Evolutionary conservation across 1,140 invertebrate genomes (phyloP).

Genomic region (Nasonia giraulti): DNA sequence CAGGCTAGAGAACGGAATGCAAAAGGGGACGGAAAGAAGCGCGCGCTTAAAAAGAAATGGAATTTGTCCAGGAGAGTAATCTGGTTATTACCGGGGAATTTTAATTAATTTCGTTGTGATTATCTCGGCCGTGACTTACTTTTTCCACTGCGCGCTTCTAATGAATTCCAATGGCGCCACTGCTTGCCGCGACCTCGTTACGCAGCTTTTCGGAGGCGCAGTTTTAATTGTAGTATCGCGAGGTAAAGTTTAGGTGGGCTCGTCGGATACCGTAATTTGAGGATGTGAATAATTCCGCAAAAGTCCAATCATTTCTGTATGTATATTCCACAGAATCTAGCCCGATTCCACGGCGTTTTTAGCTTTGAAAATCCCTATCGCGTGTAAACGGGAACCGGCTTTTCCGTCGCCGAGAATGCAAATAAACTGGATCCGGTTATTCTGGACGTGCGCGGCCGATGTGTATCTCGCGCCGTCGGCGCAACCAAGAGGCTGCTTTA

Average conservation of each 20-base stretch:
- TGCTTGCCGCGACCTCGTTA: not conserved
- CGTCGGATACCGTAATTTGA: not conserved
- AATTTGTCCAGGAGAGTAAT: conserved; percentile 18
- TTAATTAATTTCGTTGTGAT: conserved; percentile 44
- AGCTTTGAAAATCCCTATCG: too few species aligned
- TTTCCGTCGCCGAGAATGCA: too few species aligned
- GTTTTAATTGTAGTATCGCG: not conserved
- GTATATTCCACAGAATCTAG: too few species aligned
- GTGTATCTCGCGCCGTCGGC: not conserved
- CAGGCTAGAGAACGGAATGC: not conserved
- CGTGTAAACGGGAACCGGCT: too few species aligned
- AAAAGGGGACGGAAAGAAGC: not conserved
- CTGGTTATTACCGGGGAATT: conserved; percentile 35
- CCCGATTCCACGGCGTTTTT: too few species aligned
- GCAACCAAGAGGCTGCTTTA: not conserved
- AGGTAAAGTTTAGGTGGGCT: not conserved
- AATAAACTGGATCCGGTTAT: not conserved
- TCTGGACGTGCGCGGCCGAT: not conserved
- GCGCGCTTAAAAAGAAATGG: not conserved
- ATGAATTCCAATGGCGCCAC: conserved; percentile 12
- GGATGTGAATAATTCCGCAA: too few species aligned
- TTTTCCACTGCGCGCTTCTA: conserved; percentile 10
- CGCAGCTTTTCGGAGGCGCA: not conserved
- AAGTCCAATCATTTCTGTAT: too few species aligned
- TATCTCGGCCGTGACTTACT: conserved; percentile 11